Base-by-base conservation (phyloP, 2,888 invertebrate species). In the Trichogramma evanescens region DNA sequence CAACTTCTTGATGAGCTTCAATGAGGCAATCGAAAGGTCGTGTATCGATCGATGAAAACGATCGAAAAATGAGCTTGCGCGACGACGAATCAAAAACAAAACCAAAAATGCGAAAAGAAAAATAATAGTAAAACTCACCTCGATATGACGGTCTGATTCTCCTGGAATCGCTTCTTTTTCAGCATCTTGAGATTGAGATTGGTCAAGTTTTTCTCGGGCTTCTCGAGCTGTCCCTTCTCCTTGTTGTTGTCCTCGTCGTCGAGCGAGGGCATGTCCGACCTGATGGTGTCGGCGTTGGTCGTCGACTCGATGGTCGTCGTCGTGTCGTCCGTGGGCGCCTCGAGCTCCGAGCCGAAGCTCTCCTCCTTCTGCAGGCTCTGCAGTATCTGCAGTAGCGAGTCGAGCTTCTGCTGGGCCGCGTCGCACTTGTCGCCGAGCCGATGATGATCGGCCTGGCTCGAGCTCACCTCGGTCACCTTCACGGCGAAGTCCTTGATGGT, bases 401-500 rank as follows among this genome's bases (percentile, higher is more conserved):
- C 87, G 61, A 93, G 80, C 76, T 92, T 92, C 69, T 89, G 86
- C 70, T 88, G 86, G 64, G 93, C 80, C 57, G 86, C 81, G 68
- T 87, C 85, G 75, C 90, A 91, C 80, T 88, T 87, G 65, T 83
- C 80, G 52, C 80, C 79, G 66, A 89, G 76, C 26, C 26, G 26
- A 67, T 83, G 82, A 61, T 85, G 84, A 67, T 87, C 86, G 26
- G 83, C 83, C 65, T 82, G 81, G 26, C 78, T 80, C 58, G 81
- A 65, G 60, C 82, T 83, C 65, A 83, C 82, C 63, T 86, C 84
- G 50, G 82, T 80, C 54, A 87, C 81, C 67, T 85, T 82, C 5
- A 83, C 76, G 41, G 88, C 83, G 70, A 93, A 86, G 66, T 90
- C 89, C 72, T 89, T 88, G 38, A 93, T 86, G 1, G 89, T 90